Conservation (phyloP, 2,797 vertebrate species). For the Pygocentrus nattereri region DNA sequence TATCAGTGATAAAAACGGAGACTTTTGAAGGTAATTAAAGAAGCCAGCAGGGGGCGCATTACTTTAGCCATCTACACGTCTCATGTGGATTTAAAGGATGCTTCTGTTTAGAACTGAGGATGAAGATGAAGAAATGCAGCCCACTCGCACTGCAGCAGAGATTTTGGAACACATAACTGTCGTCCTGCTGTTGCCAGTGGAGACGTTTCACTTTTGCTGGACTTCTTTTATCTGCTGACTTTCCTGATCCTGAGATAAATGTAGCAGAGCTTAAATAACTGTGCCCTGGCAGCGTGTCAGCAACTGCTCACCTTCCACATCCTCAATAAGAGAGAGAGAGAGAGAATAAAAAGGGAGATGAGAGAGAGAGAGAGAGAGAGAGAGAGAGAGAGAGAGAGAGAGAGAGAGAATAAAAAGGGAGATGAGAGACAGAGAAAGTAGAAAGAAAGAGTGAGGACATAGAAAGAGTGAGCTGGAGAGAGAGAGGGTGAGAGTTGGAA, state of each 20-base stretch:
- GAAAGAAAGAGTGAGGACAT: background rate
- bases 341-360: background rate
- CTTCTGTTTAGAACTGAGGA: too few species aligned
- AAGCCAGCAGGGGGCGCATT: background rate
- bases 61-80: background rate
- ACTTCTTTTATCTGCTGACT: constrained; percentile 2
- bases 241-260: constrained; percentile 16
- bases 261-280: constrained; percentile 27
- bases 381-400: background rate
- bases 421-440: too few species aligned
- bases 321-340: background rate
- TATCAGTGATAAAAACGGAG: too few species aligned
- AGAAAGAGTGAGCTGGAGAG: background rate
- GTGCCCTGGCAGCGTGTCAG: background rate
- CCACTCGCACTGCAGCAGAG: too few species aligned
- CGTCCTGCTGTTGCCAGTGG: background rate
- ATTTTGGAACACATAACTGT: too few species aligned
- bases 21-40: too few species aligned
- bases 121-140: too few species aligned
- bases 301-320: constrained; percentile 27
- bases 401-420: background rate
- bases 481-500: too few species aligned
- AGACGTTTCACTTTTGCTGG: background rate
- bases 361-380: background rate
- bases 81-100: too few species aligned